phyloP scores from a whole-genome alignment of 2,113 vertebrate species.

The Gymnarchus niloticus region DNA sequence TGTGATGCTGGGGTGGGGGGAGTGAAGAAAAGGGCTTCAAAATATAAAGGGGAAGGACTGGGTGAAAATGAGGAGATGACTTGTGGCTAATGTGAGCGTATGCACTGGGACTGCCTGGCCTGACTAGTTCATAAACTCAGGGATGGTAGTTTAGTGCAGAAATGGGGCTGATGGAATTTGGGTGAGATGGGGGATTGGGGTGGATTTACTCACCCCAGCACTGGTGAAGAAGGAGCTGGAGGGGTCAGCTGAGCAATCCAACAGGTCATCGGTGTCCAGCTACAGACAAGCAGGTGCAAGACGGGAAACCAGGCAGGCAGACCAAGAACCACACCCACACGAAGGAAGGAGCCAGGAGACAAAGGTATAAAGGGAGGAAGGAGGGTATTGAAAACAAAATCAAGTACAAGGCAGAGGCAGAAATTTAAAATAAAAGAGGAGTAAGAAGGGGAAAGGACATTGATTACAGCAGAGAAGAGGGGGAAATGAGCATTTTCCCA shows the following conservation, averaged over 20 bases:
- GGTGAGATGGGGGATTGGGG: conserved; percentile 45
- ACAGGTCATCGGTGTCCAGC: conserved; percentile 86
- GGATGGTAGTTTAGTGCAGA: conserved; percentile 41
- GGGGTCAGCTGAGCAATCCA: conserved; percentile 83
- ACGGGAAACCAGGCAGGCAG: conserved; percentile 36
- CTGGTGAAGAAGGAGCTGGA: conserved; percentile 84
- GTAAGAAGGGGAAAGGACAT: neutral
- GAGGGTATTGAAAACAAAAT: neutral
- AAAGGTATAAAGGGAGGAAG: neutral
- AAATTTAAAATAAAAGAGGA: neutral
- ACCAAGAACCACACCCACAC: conserved; percentile 56
- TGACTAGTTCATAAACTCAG: neutral
- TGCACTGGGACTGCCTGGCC: neutral
- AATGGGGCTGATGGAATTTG: conserved; percentile 37
- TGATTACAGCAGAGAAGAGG: neutral
- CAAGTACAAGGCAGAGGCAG: conserved; percentile 5
- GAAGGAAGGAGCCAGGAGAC: conserved; percentile 31
- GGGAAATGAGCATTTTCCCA: conserved; percentile 34
- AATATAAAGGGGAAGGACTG: neutral
- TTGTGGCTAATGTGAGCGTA: neutral
- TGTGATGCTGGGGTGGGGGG: neutral
- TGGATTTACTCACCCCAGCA: conserved; percentile 74
- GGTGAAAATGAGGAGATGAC: neutral
- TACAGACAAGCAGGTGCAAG: conserved; percentile 62
- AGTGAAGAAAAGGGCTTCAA: neutral